Evolutionary conservation across 2,888 invertebrate genomes (phyloP), one percentile per base, ranked within the genome.

Genomic region (Cryptocephalus moraei): DNA sequence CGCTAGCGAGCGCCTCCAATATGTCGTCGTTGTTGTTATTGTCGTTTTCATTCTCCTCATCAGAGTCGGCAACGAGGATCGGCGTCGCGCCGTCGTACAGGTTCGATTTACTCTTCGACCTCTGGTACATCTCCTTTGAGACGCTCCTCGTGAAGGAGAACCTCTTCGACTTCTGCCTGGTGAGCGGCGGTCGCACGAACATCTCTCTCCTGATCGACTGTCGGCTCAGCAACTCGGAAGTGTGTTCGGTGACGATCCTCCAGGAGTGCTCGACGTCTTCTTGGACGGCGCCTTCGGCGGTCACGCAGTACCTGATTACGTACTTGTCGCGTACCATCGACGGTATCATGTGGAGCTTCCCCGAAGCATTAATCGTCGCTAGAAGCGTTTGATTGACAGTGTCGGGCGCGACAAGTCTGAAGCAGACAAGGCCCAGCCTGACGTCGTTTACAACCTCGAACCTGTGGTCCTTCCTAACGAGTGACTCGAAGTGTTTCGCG

Each of bases 301-400:
- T 84, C 0, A 92, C 84, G 63, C 88, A 89, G 71, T 92, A 91
- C 46, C 89, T 54, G 12, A 70, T 78, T 33, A 84, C 80, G 65
- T 85, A 90, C 65, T 82, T 80, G 43, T 82, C 82, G 66, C 80
- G 82, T 1, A 89, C 78, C 58, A 84, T 78, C 0, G 88, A 83
- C 0, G 89, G 89, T 40, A 89, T 88, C 89, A 92, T 89, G 69
- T 91, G 90, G 45, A 91, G 75, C 61, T 83, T 81, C 0, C 90
- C 89, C 0, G 86, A 85, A 12, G 85, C 85, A 65, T 92, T 92
- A 54, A 92, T 82, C 45, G 79, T 77, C 0, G 87, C 85, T 46
- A 91, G 65, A 8, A 92, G 71, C 49, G 81, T 80, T 64, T 87
- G 83, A 60, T 91, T 91, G 8, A 83, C 69, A 9, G 55, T 46